phyloP scores from a whole-genome alignment of 2,888 invertebrate species.

The Orthosia incerta region DNA sequence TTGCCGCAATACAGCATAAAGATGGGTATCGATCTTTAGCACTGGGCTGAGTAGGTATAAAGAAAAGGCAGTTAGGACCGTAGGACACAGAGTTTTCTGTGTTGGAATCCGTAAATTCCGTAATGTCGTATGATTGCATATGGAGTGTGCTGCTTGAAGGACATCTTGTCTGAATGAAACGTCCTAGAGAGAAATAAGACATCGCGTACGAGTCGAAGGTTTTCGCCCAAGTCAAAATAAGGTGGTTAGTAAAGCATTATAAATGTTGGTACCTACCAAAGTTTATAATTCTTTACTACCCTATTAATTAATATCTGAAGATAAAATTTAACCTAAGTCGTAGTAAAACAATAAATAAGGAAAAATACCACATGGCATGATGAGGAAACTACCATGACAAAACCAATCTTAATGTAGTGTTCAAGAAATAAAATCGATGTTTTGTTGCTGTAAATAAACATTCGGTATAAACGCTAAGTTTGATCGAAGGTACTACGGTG shows the following conservation, averaged over 20 bases:
- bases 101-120: neutral
- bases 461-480: slow-evolving; percentile 26
- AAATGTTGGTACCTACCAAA: too few relatives aligned
- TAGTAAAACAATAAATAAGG: slow-evolving; percentile 34
- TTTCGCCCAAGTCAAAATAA: neutral
- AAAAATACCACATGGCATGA: slow-evolving; percentile 15
- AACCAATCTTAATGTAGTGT: slow-evolving; percentile 12
- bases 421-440: slow-evolving; percentile 18
- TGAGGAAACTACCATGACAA: slow-evolving; percentile 30
- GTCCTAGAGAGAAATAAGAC: too few relatives aligned
- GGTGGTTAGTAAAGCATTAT: too few relatives aligned
- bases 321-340: neutral
- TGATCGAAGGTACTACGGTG: slow-evolving; percentile 3
- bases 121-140: too few relatives aligned
- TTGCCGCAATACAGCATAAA: neutral
- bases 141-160: too few relatives aligned
- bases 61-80: neutral
- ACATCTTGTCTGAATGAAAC: neutral
- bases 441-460: slow-evolving; percentile 18
- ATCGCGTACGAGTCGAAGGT: neutral
- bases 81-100: too few relatives aligned
- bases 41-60: neutral
- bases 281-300: too few relatives aligned
- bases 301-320: neutral
- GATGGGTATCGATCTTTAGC: neutral